Base-by-base conservation (phyloP, 1,140 invertebrate genomes). In the Papilio glaucus region DNA sequence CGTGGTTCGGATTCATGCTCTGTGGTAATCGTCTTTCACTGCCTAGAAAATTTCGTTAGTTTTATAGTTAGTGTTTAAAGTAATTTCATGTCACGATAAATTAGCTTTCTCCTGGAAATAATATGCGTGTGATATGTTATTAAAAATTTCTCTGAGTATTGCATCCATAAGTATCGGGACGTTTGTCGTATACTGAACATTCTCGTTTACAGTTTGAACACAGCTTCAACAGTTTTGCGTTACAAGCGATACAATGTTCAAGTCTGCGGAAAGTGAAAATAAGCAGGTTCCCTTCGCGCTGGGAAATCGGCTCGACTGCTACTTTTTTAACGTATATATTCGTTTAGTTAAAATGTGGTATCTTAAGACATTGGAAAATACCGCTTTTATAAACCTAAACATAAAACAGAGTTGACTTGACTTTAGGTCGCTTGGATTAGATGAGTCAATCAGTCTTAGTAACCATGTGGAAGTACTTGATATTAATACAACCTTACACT, bases 251-350 rank as follows among this genome's bases (percentile, higher is more conserved):
- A 45, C 63, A n/a, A 41, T 8, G 4, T 68, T 68, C 39, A 29
- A 42, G 63, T 68, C 63, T 42, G 39, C 63, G 39, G 63, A 68
- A 68, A 68, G 63, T 68, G 63, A 68, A 68, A 68, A 68, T 45
- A 68, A 68, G 63, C 63, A 68, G 63, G 63, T 68, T 68, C 39
- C 39, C 39, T 68, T 65, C 4, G 62, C 15, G 62, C 1, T 39
- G 62, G 38, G 62, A 65, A 65, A 41, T 65, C 24, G 37, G 62
- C 7, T 41, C 41, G 37, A 65, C 33, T 65, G 15, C 15, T 1
- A 4, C 4, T 24, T 13, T 24, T 57, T 12, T 57, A 57, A 24
- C 0, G 12, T 2, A 24, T 57, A 24, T 3, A 33, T 33, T 33
- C 29, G 29, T 26, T 57, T 57, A 26, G 49, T 57, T 57, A 21